Conservation (phyloP, 2,797 vertebrate genomes). For the Eleutherodactylus coqui region DNA sequence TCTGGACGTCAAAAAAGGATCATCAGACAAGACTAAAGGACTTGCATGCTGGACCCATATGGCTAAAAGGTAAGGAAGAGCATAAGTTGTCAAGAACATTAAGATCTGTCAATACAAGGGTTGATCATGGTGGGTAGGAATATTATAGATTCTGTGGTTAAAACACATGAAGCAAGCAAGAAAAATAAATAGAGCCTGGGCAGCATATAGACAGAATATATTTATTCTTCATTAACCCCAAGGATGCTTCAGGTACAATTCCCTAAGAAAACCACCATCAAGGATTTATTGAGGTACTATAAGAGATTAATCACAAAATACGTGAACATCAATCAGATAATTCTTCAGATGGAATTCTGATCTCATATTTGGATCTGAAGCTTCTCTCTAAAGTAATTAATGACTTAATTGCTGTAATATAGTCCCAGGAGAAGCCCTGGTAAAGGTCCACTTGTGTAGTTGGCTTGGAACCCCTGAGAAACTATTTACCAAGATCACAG, state of each 20-base stretch:
- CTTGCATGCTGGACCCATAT: conserved; percentile 76
- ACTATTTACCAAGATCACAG: too few relatives aligned
- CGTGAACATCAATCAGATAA: too few relatives aligned
- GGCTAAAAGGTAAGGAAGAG: conserved; percentile 70
- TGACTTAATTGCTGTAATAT: too few relatives aligned
- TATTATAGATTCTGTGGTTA: not conserved
- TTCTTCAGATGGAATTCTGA: not conserved
- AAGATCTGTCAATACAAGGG: too few relatives aligned
- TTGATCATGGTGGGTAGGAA: not conserved
- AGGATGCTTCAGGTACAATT: not conserved
- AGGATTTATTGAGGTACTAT: too few relatives aligned
- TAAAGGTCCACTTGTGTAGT: too few relatives aligned
- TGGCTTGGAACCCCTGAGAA: too few relatives aligned
- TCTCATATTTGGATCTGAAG: not conserved
- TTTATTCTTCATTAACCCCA: too few relatives aligned
- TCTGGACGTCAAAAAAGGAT: conserved; percentile 71
- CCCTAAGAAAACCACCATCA: not conserved
- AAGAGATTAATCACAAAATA: too few relatives aligned
- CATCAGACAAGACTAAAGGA: conserved; percentile 71
- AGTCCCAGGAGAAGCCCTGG: too few relatives aligned
- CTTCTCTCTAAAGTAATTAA: too few relatives aligned
- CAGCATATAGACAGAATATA: not conserved
- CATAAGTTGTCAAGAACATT: too few relatives aligned
- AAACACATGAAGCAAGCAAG: not conserved
- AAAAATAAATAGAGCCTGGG: not conserved